Percentiles rank a stretch among this genome's conserved stretches.
Conservation (phyloP, 2,888 invertebrate genomes). For the Chrysolina oricalcia region DNA sequence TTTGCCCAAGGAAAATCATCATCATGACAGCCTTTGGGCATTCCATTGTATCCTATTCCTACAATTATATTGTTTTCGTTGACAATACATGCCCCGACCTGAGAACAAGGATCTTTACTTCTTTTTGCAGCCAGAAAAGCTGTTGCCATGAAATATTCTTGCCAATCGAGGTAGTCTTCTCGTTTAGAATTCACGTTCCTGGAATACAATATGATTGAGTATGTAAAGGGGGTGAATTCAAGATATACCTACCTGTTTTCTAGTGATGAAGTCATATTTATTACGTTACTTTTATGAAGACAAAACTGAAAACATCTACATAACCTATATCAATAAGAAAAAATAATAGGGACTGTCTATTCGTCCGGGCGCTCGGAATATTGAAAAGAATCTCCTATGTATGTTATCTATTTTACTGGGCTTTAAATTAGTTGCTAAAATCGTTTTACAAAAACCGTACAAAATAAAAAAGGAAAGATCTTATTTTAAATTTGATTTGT, state of each 20-base stretch:
- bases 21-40: constrained; percentile 93
- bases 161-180: constrained; percentile 85
- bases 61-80: constrained; percentile 90
- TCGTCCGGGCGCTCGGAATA: too few species aligned
- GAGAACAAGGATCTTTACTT: constrained; percentile 94
- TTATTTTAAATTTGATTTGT: too few species aligned
- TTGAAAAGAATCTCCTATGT: too few species aligned
- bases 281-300: too few species aligned
- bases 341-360: too few species aligned
- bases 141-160: constrained; percentile 96
- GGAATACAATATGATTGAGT: constrained; percentile 29
- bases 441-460: too few species aligned
- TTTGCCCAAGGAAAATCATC: constrained; percentile 94
- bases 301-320: too few species aligned
- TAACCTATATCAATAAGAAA: too few species aligned
- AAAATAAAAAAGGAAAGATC: too few species aligned
- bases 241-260: background rate
- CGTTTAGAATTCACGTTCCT: constrained; percentile 72
- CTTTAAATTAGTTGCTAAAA: too few species aligned
- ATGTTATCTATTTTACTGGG: too few species aligned
- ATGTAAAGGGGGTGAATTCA: background rate
- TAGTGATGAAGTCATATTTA: background rate
- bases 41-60: constrained; percentile 97
- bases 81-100: constrained; percentile 97
- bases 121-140: constrained; percentile 93